These are phyloP conservation scores for Megamerina dolium DNA, from an alignment of 2,888 invertebrate genomes.

Conservation along the genomic window DNA sequence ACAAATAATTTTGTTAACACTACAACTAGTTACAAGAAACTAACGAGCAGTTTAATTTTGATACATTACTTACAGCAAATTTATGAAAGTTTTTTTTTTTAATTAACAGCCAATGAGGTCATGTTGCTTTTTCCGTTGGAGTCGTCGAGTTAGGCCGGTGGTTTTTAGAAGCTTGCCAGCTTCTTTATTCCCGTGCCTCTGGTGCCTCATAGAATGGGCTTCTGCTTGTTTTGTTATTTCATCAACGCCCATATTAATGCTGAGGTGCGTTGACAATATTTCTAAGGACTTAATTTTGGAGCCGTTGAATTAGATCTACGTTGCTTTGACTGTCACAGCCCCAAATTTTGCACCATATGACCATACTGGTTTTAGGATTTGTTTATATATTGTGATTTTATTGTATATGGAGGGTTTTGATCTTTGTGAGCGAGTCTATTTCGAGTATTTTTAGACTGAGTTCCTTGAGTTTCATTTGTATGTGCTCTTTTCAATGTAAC, in stretches of 20 bases:
- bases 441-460: background rate
- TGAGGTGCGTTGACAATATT: background rate
- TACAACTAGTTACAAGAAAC: background rate
- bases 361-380: background rate
- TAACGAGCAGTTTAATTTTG: background rate
- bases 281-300: background rate
- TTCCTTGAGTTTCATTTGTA: background rate
- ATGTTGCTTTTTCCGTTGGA: background rate
- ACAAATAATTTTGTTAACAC: background rate
- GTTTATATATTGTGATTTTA: background rate
- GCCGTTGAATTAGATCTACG: background rate
- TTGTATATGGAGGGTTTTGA: background rate
- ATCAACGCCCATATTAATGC: no score
- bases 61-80: background rate
- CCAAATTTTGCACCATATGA: background rate
- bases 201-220: background rate
- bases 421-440: background rate
- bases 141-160: background rate
- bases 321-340: background rate
- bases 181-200: background rate
- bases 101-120: background rate
- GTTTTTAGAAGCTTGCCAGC: no score
- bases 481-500: no score
- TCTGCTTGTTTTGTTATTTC: background rate
- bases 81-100: background rate